These are phyloP conservation scores for Sminthurinus aureus DNA, from an alignment of 2,888 invertebrate genomes.

Conservation along the genomic window DNA sequence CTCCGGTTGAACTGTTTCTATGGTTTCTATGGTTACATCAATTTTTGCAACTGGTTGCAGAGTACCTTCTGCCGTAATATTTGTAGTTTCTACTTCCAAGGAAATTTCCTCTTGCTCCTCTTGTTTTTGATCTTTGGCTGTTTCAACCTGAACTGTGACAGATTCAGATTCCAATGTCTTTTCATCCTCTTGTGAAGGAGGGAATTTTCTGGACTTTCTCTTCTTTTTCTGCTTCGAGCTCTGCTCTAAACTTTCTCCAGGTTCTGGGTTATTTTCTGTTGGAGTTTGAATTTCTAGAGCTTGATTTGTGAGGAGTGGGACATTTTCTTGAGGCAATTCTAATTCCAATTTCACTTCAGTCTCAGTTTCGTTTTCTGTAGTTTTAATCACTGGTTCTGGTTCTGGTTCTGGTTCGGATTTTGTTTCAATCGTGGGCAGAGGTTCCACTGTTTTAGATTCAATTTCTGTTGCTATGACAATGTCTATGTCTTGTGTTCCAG, in stretches of 20 bases:
- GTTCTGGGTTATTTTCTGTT: not conserved
- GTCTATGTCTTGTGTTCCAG: too few species aligned
- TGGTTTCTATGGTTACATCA: not conserved
- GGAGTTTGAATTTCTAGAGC: too few species aligned
- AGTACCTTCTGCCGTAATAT: not conserved
- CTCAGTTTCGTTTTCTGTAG: too few species aligned
- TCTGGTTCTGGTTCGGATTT: too few species aligned
- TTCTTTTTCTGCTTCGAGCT: not conserved
- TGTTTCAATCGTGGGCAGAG: not conserved
- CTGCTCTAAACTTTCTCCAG: not conserved
- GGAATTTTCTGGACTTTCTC: not conserved
- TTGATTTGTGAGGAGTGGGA: too few species aligned
- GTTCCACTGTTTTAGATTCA: not conserved
- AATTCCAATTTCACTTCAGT: too few species aligned
- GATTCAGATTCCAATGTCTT: not conserved
- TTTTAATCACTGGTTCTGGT: too few species aligned
- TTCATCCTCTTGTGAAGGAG: not conserved
- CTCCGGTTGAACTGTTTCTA: not conserved
- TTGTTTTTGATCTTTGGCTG: not conserved
- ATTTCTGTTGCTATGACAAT: too few species aligned
- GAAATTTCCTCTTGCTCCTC: not conserved
- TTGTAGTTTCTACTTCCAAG: not conserved
- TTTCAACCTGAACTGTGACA: not conserved
- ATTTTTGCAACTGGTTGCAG: too few species aligned
- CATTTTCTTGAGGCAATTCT: too few species aligned